Conservation (phyloP, 2,888 invertebrate genomes). For the Ophion slaviceki region DNA sequence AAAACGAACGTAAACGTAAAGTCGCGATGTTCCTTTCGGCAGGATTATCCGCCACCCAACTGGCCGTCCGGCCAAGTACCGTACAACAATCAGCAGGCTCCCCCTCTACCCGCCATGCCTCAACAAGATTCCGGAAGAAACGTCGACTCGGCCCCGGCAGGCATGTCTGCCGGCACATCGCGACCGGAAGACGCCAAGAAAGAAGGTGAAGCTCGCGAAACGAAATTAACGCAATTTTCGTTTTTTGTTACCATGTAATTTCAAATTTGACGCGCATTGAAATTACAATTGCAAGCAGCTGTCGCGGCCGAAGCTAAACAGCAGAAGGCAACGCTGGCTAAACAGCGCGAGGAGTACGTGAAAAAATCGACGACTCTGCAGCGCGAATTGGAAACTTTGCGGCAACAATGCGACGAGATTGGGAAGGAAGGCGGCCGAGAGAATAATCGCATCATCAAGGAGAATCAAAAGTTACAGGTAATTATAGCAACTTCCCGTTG, state of each 20-base stretch:
- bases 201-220: constrained; percentile 77
- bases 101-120: constrained; percentile 75
- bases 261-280: constrained; percentile 10
- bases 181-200: constrained; percentile 82
- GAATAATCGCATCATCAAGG: constrained; percentile 91
- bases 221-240: background rate
- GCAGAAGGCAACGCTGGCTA: constrained; percentile 91
- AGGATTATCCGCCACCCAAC: constrained; percentile 81
- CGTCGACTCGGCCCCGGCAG: constrained; percentile 73
- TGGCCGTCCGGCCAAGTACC: constrained; percentile 81
- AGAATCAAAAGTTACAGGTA: constrained; percentile 94
- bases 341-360: constrained; percentile 93
- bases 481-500: constrained; percentile 71
- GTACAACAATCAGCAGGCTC: constrained; percentile 80
- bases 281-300: constrained; percentile 83
- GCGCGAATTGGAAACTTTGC: constrained; percentile 91
- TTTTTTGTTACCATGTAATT: background rate
- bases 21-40: constrained; percentile 71
- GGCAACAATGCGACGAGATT: constrained; percentile 91
- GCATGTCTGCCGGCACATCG: constrained; percentile 71
- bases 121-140: constrained; percentile 74
- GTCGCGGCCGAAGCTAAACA: constrained; percentile 93
- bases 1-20: constrained; percentile 45
- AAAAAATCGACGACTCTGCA: constrained; percentile 90
- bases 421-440: constrained; percentile 90